phyloP scores from a whole-genome alignment of 2,888 invertebrate genomes.

The Clostera curtula region DNA sequence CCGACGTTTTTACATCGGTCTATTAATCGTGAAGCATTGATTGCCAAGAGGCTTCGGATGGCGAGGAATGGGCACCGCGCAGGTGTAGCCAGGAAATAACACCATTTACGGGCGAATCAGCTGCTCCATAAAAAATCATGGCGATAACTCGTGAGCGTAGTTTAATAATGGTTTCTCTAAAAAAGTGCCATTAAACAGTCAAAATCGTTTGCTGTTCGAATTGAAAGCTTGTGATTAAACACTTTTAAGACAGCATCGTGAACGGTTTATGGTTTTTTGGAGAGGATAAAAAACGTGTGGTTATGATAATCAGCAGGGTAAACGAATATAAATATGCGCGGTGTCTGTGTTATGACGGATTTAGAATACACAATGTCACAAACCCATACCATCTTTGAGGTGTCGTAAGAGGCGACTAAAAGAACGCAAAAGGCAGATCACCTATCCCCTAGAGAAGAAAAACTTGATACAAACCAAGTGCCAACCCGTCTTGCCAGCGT shows the following conservation, averaged over 20 bases:
- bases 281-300: constrained; percentile 37
- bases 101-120: constrained; percentile 32
- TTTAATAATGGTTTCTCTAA: constrained; percentile 37
- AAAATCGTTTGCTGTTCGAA: constrained; percentile 44
- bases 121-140: constrained; percentile 19
- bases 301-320: constrained; percentile 33
- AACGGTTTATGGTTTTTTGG: constrained; percentile 47
- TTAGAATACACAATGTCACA: too few relatives aligned
- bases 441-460: too few relatives aligned
- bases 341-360: too few relatives aligned
- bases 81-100: constrained; percentile 33
- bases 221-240: constrained; percentile 61
- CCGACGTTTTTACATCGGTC: constrained; percentile 21
- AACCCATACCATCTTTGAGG: too few relatives aligned
- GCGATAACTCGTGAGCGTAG: constrained; percentile 31
- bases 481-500: too few relatives aligned
- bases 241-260: constrained; percentile 38
- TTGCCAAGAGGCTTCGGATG: constrained; percentile 21
- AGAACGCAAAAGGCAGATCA: too few relatives aligned
- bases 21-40: constrained; percentile 25
- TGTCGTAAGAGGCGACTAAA: too few relatives aligned
- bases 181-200: constrained; percentile 35
- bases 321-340: too few relatives aligned
- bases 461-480: too few relatives aligned
- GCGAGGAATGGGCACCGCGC: constrained; percentile 24